phyloP scores from a whole-genome alignment of 2,888 invertebrate species.

The Pomacea canaliculata region DNA sequence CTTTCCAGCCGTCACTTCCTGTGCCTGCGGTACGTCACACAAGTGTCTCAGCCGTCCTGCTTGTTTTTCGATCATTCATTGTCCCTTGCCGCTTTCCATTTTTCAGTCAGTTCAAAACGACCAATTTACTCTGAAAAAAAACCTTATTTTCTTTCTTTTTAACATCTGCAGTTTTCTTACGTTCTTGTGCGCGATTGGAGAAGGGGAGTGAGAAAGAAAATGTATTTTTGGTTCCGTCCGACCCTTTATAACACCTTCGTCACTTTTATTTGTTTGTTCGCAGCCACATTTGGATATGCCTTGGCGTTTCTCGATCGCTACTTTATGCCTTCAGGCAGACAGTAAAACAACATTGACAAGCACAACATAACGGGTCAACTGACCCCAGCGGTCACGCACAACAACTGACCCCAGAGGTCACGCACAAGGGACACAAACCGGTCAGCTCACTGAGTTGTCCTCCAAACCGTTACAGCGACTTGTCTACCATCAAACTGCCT shows the following conservation, averaged over 20 bases:
- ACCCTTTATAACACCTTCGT: too few species aligned
- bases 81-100: too few species aligned
- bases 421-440: too few species aligned
- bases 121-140: too few species aligned
- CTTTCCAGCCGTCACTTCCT: too few species aligned
- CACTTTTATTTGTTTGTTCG: neutral
- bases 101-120: too few species aligned
- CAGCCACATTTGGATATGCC: conserved; percentile 8
- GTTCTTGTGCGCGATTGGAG: neutral
- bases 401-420: neutral
- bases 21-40: too few species aligned
- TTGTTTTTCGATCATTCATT: too few species aligned
- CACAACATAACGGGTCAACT: conserved; percentile 12
- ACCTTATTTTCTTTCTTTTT: neutral
- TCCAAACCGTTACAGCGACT: too few species aligned
- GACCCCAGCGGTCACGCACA: neutral
- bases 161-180: neutral
- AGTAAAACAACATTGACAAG: neutral
- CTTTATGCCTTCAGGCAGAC: neutral
- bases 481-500: too few species aligned
- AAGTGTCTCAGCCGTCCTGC: too few species aligned
- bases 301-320: conserved; percentile 1
- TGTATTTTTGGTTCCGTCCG: neutral
- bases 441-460: too few species aligned
- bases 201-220: neutral